Conservation (phyloP, 2,797 vertebrate species). For the Poeciliopsis paucimaculata region DNA sequence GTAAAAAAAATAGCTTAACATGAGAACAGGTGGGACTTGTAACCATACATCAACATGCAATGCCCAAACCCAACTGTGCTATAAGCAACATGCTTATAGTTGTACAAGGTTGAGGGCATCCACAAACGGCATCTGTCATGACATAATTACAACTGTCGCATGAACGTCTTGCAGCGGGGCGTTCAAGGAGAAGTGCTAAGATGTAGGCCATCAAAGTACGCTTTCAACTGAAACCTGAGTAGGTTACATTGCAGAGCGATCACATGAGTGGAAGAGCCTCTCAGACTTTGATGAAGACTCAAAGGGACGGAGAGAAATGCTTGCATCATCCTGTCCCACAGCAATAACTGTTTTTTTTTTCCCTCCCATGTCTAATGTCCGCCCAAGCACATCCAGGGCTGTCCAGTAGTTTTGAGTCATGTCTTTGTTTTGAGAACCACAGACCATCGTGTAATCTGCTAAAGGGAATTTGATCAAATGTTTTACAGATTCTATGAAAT, state of each 20-base stretch:
- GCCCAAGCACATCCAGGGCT: constrained; percentile 5
- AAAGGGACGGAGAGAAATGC: constrained; percentile 53
- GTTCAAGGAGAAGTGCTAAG: constrained; percentile 68
- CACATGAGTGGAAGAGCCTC: constrained; percentile 59
- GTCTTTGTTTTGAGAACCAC: neutral
- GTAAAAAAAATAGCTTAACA: neutral
- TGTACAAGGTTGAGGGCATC: constrained; percentile 27
- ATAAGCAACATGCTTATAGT: constrained; percentile 10
- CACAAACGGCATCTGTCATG: constrained; percentile 49
- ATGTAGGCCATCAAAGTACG: constrained; percentile 49
- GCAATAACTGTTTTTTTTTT: constrained; percentile 45
- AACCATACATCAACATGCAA: constrained; percentile 5
- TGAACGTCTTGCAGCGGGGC: constrained; percentile 38
- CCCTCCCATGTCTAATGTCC: constrained; percentile 15
- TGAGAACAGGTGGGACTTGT: neutral
- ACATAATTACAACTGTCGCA: constrained; percentile 47
- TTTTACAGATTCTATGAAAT: neutral
- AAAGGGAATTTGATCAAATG: neutral
- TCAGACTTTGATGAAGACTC: constrained; percentile 62
- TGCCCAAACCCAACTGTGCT: neutral
- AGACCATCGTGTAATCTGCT: neutral
- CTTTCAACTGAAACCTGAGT: constrained; percentile 73
- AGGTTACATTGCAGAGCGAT: constrained; percentile 65
- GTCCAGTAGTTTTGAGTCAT: neutral
- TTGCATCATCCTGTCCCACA: constrained; percentile 40